Base-by-base conservation (phyloP, 2,113 vertebrate species). In the Pangasianodon gigas region DNA sequence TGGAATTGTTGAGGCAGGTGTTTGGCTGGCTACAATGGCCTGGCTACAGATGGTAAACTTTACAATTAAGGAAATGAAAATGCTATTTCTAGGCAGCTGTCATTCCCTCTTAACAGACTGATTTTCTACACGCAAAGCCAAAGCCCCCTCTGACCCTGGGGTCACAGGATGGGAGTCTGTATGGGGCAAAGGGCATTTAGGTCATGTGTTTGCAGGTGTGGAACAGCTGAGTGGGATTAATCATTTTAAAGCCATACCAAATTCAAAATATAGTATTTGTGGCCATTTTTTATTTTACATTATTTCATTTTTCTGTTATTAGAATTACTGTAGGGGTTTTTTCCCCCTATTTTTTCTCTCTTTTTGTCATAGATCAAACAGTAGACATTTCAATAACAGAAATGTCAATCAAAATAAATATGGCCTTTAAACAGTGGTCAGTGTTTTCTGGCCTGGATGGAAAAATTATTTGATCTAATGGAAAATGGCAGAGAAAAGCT, bases 41-140 rank as follows among this genome's bases (percentile, higher is more conserved):
- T 44, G 4, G 13, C 16, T 79, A 51, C 88, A 89, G 87, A 92
- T 77, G 77, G 84, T 54, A 69, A 85, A 74, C 58, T 46, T n/a
- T n/a, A 89, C 18, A 65, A 71, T 81, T 87, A 79, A 90, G 82
- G 81, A 91, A 90, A 92, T 92, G 46, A 92, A 85, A 48, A 69
- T 91, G 86, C 87, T 88, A 87, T 77, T 13, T 46, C 74, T 46
- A 44, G 8, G 19, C 8, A 77, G 41, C 21, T 7, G 74, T 10
- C 41, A 44, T 77, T 77, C 74, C 4, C 6, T 44, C 18, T 44
- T 9, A 75, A 75, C 71, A 8, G 82, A 69, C 85, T 87, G 56
- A 46, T 54, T 52, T 62, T 67, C n/a, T 16, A 81, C 11, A 51
- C 4, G 16, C 6, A 46, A 62, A 62, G 54, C 54, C 44, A 6